Evolutionary conservation across 1,140 invertebrate species (phyloP).

Genomic region (Drosophila nebulosa): DNA sequence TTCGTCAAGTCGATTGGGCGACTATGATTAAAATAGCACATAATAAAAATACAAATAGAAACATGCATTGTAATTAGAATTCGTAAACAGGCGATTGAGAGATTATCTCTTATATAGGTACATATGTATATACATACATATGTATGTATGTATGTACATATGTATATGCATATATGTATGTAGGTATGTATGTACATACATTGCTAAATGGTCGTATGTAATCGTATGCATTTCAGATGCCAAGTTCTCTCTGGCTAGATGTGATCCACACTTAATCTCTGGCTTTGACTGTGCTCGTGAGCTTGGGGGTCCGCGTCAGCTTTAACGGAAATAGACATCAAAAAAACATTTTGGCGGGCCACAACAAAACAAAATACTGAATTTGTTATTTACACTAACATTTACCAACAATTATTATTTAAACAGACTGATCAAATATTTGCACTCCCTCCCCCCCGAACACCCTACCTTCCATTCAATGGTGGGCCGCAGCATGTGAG

Average conservation of each 20-base stretch:
- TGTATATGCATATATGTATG: slow-evolving; percentile 17
- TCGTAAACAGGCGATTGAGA: slow-evolving; percentile 66
- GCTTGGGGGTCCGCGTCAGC: slow-evolving; percentile 28
- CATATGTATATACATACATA: slow-evolving; percentile 18
- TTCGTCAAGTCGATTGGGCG: background rate
- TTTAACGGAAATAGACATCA: slow-evolving; percentile 51
- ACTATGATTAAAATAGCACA: slow-evolving; percentile 58
- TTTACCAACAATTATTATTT: slow-evolving; percentile 63
- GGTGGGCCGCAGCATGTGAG: slow-evolving; percentile 26
- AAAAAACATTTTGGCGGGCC: slow-evolving; percentile 44
- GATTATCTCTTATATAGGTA: slow-evolving; percentile 24
- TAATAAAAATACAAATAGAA: slow-evolving; percentile 45
- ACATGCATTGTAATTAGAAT: slow-evolving; percentile 58
- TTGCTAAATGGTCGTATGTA: too few species aligned
- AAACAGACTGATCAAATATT: slow-evolving; percentile 71
- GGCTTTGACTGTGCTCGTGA: background rate
- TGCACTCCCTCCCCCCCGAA: background rate
- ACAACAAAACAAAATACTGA: slow-evolving; percentile 1
- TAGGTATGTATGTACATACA: background rate
- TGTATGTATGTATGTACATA: slow-evolving; percentile 4
- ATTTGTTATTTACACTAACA: slow-evolving; percentile 50
- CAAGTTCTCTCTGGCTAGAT: slow-evolving; percentile 1
- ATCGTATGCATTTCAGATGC: background rate
- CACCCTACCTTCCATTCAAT: background rate
- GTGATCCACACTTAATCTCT: background rate